Base-by-base conservation (phyloP, 2,113 vertebrate species). In the Cyanoramphus novaezelandiae region DNA sequence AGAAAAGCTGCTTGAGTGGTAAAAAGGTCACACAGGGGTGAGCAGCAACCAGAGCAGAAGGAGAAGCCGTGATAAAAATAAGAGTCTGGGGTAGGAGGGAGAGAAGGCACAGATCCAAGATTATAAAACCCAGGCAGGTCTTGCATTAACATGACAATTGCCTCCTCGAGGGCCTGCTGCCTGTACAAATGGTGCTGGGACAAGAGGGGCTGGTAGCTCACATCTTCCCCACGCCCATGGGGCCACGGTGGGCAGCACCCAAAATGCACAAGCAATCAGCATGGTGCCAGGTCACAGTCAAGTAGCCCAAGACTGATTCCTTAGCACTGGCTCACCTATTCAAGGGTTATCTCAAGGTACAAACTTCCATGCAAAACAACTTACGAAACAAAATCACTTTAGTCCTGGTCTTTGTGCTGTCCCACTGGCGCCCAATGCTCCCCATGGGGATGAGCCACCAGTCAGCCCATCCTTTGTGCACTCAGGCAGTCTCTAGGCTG, bases 371-470 rank as follows among this genome's bases (percentile, higher is more conserved):
- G 28, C 46, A 63, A 62, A 77, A 6, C 5, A 69, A 15, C 6
- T 31, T 62, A 9, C 13, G 49, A 77, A 86, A 15, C 21, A 50
- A 76, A 83, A 67, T 9, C 0, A 25, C 39, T 43, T 86, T 7
- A 2, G 49, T 55, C 18, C 9, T 0, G 2, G 28, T 17, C 77
- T 64, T 44, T 37, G 76, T n/a, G 7, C 14, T 0, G 2, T 27
- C 41, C 21, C 4, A 1, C 16, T 28, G 46, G 27, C n/a, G 39
- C 12, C 33, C 60, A 9, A 12, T 27, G n/a, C 25, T 55, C 28
- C 50, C 29, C 2, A 8, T 0, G 7, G 53, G 64, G 39, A 49
- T 4, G 3, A 49, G 85, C 39, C 53, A 43, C 28, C 60, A 18
- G 5, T 27, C 59, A 77, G 49, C 64, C 64, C 18, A 15, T 12